These are phyloP conservation scores for Euplagia quadripunctaria DNA, from an alignment of 2,888 invertebrate species.

Conservation along the genomic window DNA sequence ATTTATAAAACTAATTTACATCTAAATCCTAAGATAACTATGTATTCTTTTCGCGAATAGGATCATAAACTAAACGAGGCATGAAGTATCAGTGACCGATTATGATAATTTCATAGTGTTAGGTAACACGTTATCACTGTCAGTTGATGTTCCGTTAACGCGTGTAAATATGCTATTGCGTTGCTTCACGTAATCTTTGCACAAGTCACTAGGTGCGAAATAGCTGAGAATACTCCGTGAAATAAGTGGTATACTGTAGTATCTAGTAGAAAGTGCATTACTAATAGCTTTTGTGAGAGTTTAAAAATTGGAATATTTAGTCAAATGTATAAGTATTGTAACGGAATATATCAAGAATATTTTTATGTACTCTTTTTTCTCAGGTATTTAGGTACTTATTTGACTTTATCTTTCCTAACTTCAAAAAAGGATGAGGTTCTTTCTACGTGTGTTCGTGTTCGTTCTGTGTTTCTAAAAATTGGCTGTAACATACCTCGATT, in stretches of 20 bases:
- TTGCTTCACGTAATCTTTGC: constrained; percentile 48
- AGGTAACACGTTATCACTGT: constrained; percentile 47
- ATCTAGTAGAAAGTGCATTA: constrained; percentile 5
- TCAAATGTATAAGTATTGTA: background rate
- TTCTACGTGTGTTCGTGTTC: too few species aligned
- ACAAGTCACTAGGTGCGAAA: constrained; percentile 37
- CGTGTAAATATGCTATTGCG: constrained; percentile 50
- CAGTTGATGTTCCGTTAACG: constrained; percentile 39
- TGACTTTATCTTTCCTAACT: too few species aligned
- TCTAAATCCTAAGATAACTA: background rate
- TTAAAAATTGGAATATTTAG: background rate
- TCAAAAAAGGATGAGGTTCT: too few species aligned
- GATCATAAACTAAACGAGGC: constrained; percentile 37
- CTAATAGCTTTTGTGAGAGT: constrained; percentile 1
- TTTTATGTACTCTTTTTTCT: too few species aligned
- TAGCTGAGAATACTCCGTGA: constrained; percentile 22
- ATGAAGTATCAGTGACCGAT: constrained; percentile 54
- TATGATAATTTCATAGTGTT: constrained; percentile 54
- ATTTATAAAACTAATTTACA: constrained; percentile 9
- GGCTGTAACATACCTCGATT: too few species aligned
- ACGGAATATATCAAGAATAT: too few species aligned
- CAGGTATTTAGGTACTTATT: too few species aligned
- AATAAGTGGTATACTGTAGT: constrained; percentile 13
- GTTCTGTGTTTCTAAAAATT: too few species aligned
- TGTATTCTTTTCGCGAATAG: constrained; percentile 12